Evolutionary conservation across 1,140 invertebrate species (phyloP).

Genomic region (Yoshiicerus persimilis): DNA sequence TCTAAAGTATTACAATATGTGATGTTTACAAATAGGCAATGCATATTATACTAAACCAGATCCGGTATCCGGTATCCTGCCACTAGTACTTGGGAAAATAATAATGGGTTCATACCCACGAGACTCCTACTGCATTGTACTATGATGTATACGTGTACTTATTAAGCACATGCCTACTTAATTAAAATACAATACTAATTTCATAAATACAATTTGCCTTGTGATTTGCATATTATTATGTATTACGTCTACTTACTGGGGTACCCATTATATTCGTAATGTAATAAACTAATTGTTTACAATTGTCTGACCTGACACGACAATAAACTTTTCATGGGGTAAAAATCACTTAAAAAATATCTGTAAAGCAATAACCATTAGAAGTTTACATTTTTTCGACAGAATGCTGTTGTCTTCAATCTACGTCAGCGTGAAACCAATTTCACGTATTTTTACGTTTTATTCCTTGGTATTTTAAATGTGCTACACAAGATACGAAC

Average conservation of each 20-base stretch:
- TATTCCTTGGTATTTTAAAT: too few species aligned
- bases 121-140: not conserved
- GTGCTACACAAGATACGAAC: too few species aligned
- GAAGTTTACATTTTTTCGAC: too few species aligned
- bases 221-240: not conserved
- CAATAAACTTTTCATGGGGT: not conserved
- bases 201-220: too few species aligned
- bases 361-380: not conserved
- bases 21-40: not conserved
- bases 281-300: not conserved
- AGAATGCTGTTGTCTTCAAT: too few species aligned
- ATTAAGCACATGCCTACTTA: too few species aligned
- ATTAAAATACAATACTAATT: too few species aligned
- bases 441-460: too few species aligned
- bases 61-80: not conserved
- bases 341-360: not conserved
- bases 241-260: not conserved
- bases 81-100: not conserved
- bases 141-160: too few species aligned
- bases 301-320: too few species aligned
- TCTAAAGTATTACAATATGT: not conserved
- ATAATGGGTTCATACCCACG: not conserved
- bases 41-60: not conserved
- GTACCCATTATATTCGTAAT: not conserved
- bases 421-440: too few species aligned